phyloP scores from a whole-genome alignment of 2,888 invertebrate species.

The Chloroclysta siterata region DNA sequence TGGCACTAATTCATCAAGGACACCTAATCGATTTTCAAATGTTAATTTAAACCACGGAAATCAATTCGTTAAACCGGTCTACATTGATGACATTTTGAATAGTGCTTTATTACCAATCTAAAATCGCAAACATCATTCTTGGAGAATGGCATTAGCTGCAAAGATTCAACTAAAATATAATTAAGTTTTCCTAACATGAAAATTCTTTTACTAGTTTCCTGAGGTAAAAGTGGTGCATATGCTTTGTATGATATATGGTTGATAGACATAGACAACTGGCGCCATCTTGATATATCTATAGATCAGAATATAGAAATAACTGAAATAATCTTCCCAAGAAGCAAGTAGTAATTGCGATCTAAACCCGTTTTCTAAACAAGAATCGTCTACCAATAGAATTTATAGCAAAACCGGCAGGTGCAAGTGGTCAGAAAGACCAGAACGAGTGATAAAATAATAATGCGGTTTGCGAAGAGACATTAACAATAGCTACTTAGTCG shows the following conservation, averaged over 20 bases:
- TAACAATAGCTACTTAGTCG: background rate
- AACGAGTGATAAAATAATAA: background rate
- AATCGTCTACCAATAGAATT: conserved; percentile 41
- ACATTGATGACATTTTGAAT: conserved; percentile 26
- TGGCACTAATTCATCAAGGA: background rate
- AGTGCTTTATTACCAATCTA: background rate
- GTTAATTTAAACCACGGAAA: conserved; percentile 12
- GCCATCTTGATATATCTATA: too few relatives aligned
- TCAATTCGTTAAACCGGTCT: conserved; percentile 19
- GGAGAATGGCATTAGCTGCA: too few relatives aligned
- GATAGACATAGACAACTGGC: too few relatives aligned
- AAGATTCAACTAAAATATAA: too few relatives aligned
- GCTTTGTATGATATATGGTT: too few relatives aligned
- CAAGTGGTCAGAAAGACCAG: conserved; percentile 20
- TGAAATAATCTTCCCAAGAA: conserved; percentile 48
- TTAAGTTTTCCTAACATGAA: too few relatives aligned
- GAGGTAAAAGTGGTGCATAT: too few relatives aligned
- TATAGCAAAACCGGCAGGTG: conserved; percentile 55
- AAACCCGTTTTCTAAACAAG: conserved; percentile 55
- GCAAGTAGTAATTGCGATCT: conserved; percentile 47
- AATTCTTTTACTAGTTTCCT: too few relatives aligned
- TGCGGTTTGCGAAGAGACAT: background rate
- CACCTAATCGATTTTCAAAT: background rate
- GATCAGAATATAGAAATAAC: conserved; percentile 36
- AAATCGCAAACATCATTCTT: too few relatives aligned